These are phyloP conservation scores for Lithophane ornitopus DNA, from an alignment of 2,888 invertebrate genomes.

Conservation along the genomic window DNA sequence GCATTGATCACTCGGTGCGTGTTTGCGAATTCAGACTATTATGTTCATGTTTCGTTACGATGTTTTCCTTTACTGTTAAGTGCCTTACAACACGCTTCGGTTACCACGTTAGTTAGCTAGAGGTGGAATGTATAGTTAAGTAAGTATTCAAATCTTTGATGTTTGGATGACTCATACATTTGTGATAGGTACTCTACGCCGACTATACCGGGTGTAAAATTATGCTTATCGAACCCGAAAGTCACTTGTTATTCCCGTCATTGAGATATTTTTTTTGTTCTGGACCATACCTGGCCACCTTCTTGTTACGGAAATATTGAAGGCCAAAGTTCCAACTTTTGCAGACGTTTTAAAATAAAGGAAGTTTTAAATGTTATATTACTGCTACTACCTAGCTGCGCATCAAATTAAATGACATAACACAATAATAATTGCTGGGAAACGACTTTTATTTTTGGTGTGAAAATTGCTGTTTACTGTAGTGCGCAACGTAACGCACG, in stretches of 20 bases:
- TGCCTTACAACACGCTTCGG: not conserved
- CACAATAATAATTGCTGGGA: no score
- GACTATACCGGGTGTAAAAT: not conserved
- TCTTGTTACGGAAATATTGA: not conserved
- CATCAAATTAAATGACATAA: no score
- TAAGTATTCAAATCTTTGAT: no score
- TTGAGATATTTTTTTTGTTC: not conserved
- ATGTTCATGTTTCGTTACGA: not conserved
- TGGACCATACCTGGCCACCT: not conserved
- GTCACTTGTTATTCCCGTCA: not conserved
- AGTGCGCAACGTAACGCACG: no score
- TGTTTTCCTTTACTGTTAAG: not conserved
- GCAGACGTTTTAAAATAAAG: not conserved
- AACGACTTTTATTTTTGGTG: no score
- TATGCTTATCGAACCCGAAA: not conserved
- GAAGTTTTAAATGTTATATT: not conserved
- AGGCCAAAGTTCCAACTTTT: not conserved
- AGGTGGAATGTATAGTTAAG: no score
- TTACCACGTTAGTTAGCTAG: not conserved
- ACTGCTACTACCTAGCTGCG: no score
- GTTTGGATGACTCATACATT: no score
- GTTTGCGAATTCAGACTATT: not conserved
- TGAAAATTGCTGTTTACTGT: no score
- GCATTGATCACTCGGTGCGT: not conserved
- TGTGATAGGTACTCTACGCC: no score